Conservation (phyloP, 2,888 invertebrate species). For the Pteria penguin region DNA sequence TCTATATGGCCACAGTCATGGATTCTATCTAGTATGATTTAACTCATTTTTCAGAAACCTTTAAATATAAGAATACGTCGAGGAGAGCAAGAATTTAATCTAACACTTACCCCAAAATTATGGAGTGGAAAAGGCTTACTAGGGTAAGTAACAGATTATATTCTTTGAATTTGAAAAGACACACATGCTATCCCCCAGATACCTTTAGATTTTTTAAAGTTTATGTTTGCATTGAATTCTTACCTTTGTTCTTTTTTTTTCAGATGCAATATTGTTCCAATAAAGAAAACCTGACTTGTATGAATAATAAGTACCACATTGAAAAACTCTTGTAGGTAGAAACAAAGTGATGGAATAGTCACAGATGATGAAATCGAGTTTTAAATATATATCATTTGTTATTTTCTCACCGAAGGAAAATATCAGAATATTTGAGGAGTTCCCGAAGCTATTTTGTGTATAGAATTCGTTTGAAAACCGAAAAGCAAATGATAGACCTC, state of each 20-base stretch:
- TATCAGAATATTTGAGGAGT: too few species aligned
- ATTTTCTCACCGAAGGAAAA: too few species aligned
- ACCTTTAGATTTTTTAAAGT: not conserved
- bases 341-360: too few species aligned
- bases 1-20: too few species aligned
- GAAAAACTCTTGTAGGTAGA: too few species aligned
- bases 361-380: too few species aligned
- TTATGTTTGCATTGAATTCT: not conserved
- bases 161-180: not conserved
- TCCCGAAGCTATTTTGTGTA: too few species aligned
- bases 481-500: too few species aligned
- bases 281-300: constrained; percentile 30
- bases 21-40: not conserved
- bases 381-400: too few species aligned
- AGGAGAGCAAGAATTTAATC: constrained; percentile 50
- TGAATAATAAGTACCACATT: too few species aligned
- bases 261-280: constrained; percentile 35
- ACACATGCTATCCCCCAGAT: not conserved
- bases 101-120: constrained; percentile 67
- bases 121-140: constrained; percentile 74
- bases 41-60: constrained; percentile 62
- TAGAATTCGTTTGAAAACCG: too few species aligned
- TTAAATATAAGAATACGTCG: constrained; percentile 61
- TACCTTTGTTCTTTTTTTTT: not conserved
- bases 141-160: constrained; percentile 56